Base-by-base conservation (phyloP, 2,888 invertebrate species). In the Acanthopleura granulata region DNA sequence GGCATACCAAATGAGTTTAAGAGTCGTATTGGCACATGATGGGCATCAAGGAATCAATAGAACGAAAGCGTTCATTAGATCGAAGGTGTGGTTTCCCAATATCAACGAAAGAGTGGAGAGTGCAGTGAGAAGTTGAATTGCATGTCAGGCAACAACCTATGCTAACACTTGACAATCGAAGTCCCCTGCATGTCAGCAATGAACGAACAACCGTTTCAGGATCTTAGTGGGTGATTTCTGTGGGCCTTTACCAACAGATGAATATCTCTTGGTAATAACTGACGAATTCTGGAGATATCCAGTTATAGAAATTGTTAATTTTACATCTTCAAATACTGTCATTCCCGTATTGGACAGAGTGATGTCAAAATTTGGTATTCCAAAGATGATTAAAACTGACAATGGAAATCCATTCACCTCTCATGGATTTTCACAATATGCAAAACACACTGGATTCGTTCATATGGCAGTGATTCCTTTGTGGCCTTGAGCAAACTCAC, bases 11-110 rank as follows among this genome's bases (percentile, higher is more conserved):
- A n/a, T n/a, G n/a, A n/a, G n/a, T n/a, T n/a, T n/a, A n/a, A n/a
- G n/a, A 22, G 69, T 83, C 14, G 49, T 74, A 12, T 16, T 82
- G n/a, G 82, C 79, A 22, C 84, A 84, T 69, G 79, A 80, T 72
- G 79, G 84, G 14, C 83, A 85, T 66, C 81, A 81, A 73, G 83
- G 83, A 14, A 71, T 82, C 3, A 73, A 72, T 12, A 57, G 73
- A 30, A 83, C 80, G 12, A 85, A 83, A 75, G 71, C 75, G 0
- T 78, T 78, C 16, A 49, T 81, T 11, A 76, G 76, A 29, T 76
- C 76, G 27, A 83, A 78, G 69, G 79, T 78, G 14, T 84, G 75
- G 82, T 84, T 83, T 74, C 80, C 79, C 51, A 75, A 77, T 6
- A 77, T 84, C 0, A 76, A 80, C 61, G 61, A 66, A 9, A 16